These are phyloP conservation scores for Dexiosoma caninum DNA, from an alignment of 2,888 invertebrate species.

Conservation along the genomic window DNA sequence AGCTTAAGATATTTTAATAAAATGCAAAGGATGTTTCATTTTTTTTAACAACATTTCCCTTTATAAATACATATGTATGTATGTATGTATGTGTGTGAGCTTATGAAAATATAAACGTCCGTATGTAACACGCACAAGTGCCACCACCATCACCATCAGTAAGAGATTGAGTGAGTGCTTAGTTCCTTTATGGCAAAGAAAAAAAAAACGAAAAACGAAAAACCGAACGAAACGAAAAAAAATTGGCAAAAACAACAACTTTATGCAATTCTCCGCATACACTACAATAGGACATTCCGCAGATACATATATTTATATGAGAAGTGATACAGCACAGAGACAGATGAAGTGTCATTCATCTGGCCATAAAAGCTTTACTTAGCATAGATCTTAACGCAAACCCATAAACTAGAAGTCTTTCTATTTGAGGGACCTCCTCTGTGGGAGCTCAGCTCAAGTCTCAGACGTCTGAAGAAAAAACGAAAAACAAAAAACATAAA, in stretches of 20 bases:
- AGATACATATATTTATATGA: constrained; percentile 63
- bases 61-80: background rate
- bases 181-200: constrained; percentile 25
- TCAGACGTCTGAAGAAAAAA: constrained; percentile 35
- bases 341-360: constrained; percentile 77
- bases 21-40: constrained; percentile 59
- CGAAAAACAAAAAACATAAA: constrained; percentile 4
- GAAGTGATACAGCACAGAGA: constrained; percentile 65
- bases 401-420: constrained; percentile 65
- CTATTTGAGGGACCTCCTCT: constrained; percentile 60
- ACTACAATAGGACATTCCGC: constrained; percentile 46
- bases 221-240: constrained; percentile 9
- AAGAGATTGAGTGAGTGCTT: constrained; percentile 53
- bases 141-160: constrained; percentile 67
- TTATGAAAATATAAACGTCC: constrained; percentile 62
- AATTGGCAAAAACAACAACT: constrained; percentile 24
- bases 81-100: too few species aligned
- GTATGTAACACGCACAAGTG: constrained; percentile 63
- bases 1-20: constrained; percentile 14
- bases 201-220: too few species aligned
- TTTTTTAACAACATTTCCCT: constrained; percentile 19
- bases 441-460: constrained; percentile 62
- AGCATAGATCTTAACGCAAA: constrained; percentile 65
- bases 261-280: constrained; percentile 24
- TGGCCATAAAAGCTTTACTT: constrained; percentile 76